These are phyloP conservation scores for Lynx canadensis DNA, from an alignment of 2,113 vertebrate species.

Conservation along the genomic window DNA sequence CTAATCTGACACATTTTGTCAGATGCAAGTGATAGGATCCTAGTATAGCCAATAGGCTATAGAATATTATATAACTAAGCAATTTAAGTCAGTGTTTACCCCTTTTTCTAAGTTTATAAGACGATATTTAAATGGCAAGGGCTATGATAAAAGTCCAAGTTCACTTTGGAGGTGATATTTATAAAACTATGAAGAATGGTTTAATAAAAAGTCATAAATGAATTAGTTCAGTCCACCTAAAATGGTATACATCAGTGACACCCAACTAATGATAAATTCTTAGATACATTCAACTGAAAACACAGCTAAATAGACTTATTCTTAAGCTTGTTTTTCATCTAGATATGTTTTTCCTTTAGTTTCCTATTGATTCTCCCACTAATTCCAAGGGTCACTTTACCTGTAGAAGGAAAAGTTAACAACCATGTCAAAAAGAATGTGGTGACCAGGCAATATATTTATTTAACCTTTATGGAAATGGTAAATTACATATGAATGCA, in stretches of 20 bases:
- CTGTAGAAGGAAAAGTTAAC: not conserved
- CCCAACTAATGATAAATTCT: not conserved
- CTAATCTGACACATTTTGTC: not conserved
- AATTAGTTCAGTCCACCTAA: not conserved
- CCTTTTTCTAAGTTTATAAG: not conserved
- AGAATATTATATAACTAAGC: not conserved
- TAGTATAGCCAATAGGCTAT: not conserved
- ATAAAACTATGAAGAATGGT: not conserved
- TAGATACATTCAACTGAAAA: conserved; percentile 56
- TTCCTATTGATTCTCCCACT: conserved; percentile 67
- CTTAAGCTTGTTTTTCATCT: conserved; percentile 19
- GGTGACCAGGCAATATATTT: not conserved
- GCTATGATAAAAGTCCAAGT: too few species aligned
- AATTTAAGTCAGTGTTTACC: not conserved
- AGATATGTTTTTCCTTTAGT: conserved; percentile 51
- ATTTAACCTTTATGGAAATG: conserved; percentile 24
- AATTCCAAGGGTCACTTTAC: conserved; percentile 27
- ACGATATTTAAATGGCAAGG: conserved; percentile 8
- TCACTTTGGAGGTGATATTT: too few species aligned
- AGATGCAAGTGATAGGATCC: not conserved
- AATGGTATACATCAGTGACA: not conserved
- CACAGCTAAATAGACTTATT: conserved; percentile 26
- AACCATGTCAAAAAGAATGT: not conserved
- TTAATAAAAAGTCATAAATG: not conserved
- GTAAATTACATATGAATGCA: not conserved